Base-by-base conservation (phyloP, 2,797 vertebrate species). In the Parauchenoglanis punctatus region DNA sequence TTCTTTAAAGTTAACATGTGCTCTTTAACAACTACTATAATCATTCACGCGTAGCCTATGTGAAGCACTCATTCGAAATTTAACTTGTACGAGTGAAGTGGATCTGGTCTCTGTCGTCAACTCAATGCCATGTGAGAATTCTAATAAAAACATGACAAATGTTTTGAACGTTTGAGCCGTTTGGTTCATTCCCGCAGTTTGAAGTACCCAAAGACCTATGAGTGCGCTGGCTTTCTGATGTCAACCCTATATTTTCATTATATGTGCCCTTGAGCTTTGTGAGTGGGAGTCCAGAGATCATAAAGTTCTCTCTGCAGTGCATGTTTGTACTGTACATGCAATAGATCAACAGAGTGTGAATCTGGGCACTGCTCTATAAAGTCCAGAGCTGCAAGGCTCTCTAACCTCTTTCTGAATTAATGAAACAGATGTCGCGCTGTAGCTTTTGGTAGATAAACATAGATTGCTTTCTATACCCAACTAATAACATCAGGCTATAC, bases 371-470 rank as follows among this genome's bases (percentile, higher is more conserved):
- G 23, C 40, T 88, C 70, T 78, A 86, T 85, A 88, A 89, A 85
- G 61, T 15, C 35, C 58, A 35, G 61, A 86, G 75, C 18, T 81
- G 54, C 83, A 63, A 63, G 84, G 83, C 92, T 94, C 90, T 83
- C 80, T 90, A 93, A 93, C 93, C 93, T 93, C 91, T 91, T 94
- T 92, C 89, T 88, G 90, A 91, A 93, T 94, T 94, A 94, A 95
- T 95, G 93, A 94, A 95, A 94, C 94, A 94, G 94, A 94, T 94
- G 94, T 93, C 92, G 90, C 35, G 40, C 59, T 20, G 82, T 73
- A 70, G 77, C 49, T 90, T 75, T 59, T 11, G 11, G 72, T 31
- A 25, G 61, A 58, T 61, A 85, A 86, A 40, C 59, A 11, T 23
- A 58, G 20, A 86, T 86, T 73, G 81, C 46, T 80, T 85, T 87